These are phyloP conservation scores for Brenthis daphne DNA, from an alignment of 2,888 invertebrate genomes.

Conservation along the genomic window DNA sequence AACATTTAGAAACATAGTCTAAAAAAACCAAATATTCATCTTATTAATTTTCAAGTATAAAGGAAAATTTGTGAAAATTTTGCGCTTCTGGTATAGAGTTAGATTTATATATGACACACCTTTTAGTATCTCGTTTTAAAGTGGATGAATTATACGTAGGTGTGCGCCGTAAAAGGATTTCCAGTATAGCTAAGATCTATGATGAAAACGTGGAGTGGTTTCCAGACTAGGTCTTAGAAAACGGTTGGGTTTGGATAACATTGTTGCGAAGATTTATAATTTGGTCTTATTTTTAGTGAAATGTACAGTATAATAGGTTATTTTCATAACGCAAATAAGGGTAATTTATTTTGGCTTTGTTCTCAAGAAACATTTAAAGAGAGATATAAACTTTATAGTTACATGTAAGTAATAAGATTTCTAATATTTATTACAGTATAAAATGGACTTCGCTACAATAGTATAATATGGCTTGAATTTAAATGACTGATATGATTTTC, in stretches of 20 bases:
- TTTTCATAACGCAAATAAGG: neutral
- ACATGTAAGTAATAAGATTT: too few species aligned
- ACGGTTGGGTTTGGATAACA: slow-evolving; percentile 8
- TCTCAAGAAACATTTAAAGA: neutral
- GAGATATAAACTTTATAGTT: too few species aligned
- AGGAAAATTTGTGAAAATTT: too few species aligned
- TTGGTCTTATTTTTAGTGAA: slow-evolving; percentile 17
- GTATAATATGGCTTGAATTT: too few species aligned
- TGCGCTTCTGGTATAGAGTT: too few species aligned
- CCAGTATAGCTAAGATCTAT: slow-evolving; percentile 34
- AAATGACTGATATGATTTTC: too few species aligned
- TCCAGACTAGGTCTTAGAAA: slow-evolving; percentile 24
- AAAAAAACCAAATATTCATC: neutral
- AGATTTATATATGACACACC: slow-evolving; percentile 3
- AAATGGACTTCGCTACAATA: too few species aligned
- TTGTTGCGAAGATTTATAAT: slow-evolving; percentile 26
- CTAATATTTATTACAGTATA: too few species aligned
- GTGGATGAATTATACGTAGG: slow-evolving; percentile 34
- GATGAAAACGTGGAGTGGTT: slow-evolving; percentile 36
- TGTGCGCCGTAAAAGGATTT: slow-evolving; percentile 39
- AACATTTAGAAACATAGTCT: slow-evolving; percentile 9
- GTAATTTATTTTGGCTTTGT: neutral
- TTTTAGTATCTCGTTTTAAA: slow-evolving; percentile 30
- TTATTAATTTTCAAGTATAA: too few species aligned
- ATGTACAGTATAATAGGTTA: slow-evolving; percentile 10